phyloP scores from a whole-genome alignment of 1,140 invertebrate genomes.

The Lordiphosa collinella region DNA sequence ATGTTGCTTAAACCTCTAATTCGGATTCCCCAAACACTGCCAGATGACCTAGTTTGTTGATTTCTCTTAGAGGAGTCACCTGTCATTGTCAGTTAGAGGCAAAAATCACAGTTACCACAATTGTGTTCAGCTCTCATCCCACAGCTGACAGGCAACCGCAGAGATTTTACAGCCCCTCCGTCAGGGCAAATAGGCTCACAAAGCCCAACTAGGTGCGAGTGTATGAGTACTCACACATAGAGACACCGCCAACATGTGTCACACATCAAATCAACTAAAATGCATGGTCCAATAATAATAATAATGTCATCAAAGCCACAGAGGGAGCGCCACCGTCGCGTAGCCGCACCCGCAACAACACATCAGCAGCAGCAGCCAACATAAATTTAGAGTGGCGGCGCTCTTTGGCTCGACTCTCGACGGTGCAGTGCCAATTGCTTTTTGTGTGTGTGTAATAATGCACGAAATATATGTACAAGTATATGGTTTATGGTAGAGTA shows the following conservation, averaged over 20 bases:
- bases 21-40: too few relatives aligned
- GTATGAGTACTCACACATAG: too few relatives aligned
- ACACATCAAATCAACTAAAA: slow-evolving; percentile 54
- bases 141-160: too few relatives aligned
- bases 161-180: too few relatives aligned
- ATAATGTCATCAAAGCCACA: slow-evolving; percentile 38
- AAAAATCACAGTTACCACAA: too few relatives aligned
- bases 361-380: slow-evolving; percentile 9
- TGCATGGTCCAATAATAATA: slow-evolving; percentile 44
- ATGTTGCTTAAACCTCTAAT: too few relatives aligned
- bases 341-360: slow-evolving; percentile 5
- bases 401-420: background rate
- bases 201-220: too few relatives aligned
- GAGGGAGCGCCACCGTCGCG: too few relatives aligned
- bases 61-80: too few relatives aligned
- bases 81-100: too few relatives aligned
- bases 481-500: slow-evolving; percentile 5
- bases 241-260: background rate
- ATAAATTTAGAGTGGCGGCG: background rate
- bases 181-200: background rate
- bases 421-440: background rate
- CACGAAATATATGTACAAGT: slow-evolving; percentile 1
- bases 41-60: too few relatives aligned
- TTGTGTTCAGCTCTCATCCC: too few relatives aligned
- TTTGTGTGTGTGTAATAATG: background rate